Evolutionary conservation across 2,888 invertebrate species (phyloP), one percentile per base, ranked within the genome.

Genomic region (Allophyes oxyacanthae): DNA sequence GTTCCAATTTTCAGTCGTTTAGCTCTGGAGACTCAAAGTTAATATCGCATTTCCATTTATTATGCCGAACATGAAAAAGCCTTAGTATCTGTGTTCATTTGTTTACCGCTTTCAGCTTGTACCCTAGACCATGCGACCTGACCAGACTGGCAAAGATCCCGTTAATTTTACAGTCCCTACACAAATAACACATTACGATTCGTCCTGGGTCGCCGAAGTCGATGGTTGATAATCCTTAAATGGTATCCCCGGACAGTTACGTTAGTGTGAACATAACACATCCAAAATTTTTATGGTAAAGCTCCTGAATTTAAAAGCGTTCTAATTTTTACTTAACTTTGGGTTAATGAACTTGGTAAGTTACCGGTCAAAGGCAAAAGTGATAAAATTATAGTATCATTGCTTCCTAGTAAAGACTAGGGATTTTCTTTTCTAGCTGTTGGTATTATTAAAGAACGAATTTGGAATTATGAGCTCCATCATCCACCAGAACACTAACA

Each of bases 121-220:
- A 25, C 25, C 75, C 78, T 79, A 59, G 9, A 54, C 74, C 77
- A 56, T 54, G 65, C 53, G 65, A 67, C 66, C 63, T 64, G 77
- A 71, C 68, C 69, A 77, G 73, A 72, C 77, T 72, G 82, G 75
- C 69, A 75, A 66, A 65, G 70, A 81, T 90, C 78, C 91, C 92
- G 92, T 91, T 92, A 89, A 85, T 85, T 84, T 88, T 77, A 86
- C 82, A 82, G 84, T 76, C 83, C 78, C 81, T 77, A 79, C 81
- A 83, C 82, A 84, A 83, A 84, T 81, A 81, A 77, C 64, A 72
- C 84, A 89, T 90, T 89, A 86, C 77, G 78, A 92, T 88, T 85
- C 91, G 75, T 74, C 75, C 66, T 81, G 76, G 73, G 85, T 85
- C 64, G 72, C 75, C 85, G 76, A 84, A 83, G 82, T 83, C 80